A percentile compares a stretch with the other conserved stretches of the same genome.
phyloP scores from a whole-genome alignment of 2,797 vertebrate species.

The Perodicticus potto region DNA sequence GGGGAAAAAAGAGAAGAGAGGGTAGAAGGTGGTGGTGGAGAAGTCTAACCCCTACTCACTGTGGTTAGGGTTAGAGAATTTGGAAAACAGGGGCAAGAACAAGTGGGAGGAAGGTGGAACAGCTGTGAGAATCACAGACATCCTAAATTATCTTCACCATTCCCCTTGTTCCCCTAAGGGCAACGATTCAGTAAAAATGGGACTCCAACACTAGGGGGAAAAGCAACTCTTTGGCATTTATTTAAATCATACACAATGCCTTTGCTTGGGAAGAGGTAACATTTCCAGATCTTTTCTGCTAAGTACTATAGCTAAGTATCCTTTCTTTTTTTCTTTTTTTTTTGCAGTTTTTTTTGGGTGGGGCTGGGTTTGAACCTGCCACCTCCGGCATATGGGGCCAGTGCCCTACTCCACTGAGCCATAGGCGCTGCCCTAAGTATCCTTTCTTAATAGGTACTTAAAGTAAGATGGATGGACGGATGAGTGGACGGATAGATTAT shows the following conservation, averaged over 20 bases:
- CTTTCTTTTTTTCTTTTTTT: no score
- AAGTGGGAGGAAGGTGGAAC: neutral
- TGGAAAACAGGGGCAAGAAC: neutral
- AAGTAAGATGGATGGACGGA: neutral
- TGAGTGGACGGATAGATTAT: neutral
- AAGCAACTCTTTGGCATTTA: neutral
- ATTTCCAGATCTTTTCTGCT: slow-evolving; percentile 11
- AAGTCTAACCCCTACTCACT: neutral
- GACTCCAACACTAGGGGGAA: neutral
- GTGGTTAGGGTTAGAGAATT: neutral
- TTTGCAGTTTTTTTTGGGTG: no score
- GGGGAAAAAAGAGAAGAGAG: neutral
- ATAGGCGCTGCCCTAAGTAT: no score
- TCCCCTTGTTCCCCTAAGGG: neutral
- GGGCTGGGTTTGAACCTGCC: no score
- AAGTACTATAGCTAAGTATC: neutral
- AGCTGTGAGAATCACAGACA: neutral
- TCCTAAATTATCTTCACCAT: neutral
- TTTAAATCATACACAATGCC: neutral
- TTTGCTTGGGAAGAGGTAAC: neutral
- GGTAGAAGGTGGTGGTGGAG: no score
- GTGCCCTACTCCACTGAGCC: no score
- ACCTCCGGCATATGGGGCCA: no score
- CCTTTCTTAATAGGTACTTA: neutral
- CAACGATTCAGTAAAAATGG: neutral